Base-by-base conservation (phyloP, 2,113 vertebrate species). In the Vanacampus margaritifer region DNA sequence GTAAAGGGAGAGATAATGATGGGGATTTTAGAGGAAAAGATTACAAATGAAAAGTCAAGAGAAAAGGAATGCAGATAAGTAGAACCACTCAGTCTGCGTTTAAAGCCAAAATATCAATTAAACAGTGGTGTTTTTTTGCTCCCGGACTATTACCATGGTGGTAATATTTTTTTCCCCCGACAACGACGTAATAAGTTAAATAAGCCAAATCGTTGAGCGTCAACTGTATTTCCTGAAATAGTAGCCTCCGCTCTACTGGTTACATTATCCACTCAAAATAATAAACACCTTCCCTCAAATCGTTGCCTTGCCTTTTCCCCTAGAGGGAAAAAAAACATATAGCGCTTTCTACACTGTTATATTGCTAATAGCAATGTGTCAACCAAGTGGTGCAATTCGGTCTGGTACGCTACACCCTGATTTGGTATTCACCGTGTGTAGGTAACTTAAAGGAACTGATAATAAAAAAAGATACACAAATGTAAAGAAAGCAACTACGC, bases 81-180 rank as follows among this genome's bases (percentile, higher is more conserved):
- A 13, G 24, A 65, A 70, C 61, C 24, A 54, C 69, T 72, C 48
- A 59, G 56, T 10, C 45, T 1, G n/a, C 69, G 65, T 71, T 79
- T 63, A 61, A 28, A 64, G 67, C 56, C 66, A 41, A 73, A 39
- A n/a, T 10, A 61, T n/a, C 11, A 12, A 32, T 51, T 23, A 51
- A 51, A 51, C 7, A 4, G 23, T 24, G n/a, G 14, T 3, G 13
- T 37, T n/a, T 60, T 59, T n/a, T 60, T 60, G 19, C 19, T 60
- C 21, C 58, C 11, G 21, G 36, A 19, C 58, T 54, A 2, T 10
- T 23, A 56, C 14, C 5, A 3, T 50, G n/a, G 19, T 50, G 48
- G 21, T 50, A 9, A n/a, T 9, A 50, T n/a, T 51, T 21, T 8
- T 41, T 41, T 12, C 4, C 39, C 11, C 39, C 10, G 39, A 41